phyloP scores from a whole-genome alignment of 2,888 invertebrate genomes.

The Yponomeuta cagnagella region DNA sequence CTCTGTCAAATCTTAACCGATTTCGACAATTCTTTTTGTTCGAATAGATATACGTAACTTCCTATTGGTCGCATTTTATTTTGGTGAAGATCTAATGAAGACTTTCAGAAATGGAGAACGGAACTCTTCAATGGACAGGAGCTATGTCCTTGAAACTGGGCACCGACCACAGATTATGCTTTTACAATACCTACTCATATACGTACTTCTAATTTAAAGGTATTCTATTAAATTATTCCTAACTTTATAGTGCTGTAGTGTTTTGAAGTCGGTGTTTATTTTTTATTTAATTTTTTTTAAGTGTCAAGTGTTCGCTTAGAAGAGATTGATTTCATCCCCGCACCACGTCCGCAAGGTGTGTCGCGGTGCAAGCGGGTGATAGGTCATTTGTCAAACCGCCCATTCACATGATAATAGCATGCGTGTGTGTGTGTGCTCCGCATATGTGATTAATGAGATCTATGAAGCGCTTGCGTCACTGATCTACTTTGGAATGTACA shows the following conservation, averaged over 20 bases:
- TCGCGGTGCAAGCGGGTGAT: slow-evolving; percentile 1
- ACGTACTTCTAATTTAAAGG: too few species aligned
- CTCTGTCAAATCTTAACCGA: too few species aligned
- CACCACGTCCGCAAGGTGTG: slow-evolving; percentile 3
- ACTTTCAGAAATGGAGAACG: too few species aligned
- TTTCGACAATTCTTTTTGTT: too few species aligned
- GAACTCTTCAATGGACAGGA: too few species aligned
- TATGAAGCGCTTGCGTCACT: background rate
- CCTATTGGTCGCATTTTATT: too few species aligned
- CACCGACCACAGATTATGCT: too few species aligned
- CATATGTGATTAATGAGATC: background rate
- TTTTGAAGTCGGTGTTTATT: background rate
- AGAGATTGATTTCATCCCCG: background rate
- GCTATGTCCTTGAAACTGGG: too few species aligned
- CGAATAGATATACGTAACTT: too few species aligned
- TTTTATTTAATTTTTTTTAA: background rate
- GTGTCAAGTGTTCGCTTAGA: background rate
- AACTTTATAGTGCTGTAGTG: background rate
- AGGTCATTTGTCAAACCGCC: slow-evolving; percentile 15
- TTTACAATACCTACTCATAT: too few species aligned
- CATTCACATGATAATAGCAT: slow-evolving; percentile 14
- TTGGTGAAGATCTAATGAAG: too few species aligned
- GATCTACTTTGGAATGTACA: background rate
- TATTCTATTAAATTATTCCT: too few species aligned
- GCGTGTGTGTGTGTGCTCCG: background rate